Base-by-base conservation (phyloP, 2,888 invertebrate genomes). In the Drosophila buzzatii region DNA sequence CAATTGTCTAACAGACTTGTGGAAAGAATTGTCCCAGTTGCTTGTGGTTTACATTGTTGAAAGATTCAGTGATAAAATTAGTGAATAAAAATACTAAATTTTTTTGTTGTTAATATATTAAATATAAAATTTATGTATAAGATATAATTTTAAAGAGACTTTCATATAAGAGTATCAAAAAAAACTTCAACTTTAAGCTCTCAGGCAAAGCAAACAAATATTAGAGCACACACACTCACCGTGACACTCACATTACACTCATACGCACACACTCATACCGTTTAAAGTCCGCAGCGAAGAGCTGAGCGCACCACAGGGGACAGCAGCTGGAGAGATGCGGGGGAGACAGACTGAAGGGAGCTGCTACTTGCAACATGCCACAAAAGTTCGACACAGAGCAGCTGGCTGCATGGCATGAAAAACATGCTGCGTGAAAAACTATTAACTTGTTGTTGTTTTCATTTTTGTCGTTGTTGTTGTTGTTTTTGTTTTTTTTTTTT, bases 351-450 rank as follows among this genome's bases (percentile, higher is more conserved):
- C 31, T 31, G 10, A 10, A 10, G 37, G 37, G 20, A 39, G 31
- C 18, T 10, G 39, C 23, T 8, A 33, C n/a, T 35, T 23, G 60
- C 27, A 70, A 79, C 76, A 81, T 74, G 81, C 73, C 73, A 66
- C 84, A 73, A 76, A 85, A 71, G 70, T 73, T 63, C 41, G 68
- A 83, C 81, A 72, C 55, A 65, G 63, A 79, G 70, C 82, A 85
- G 81, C 86, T 83, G 82, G 81, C 86, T 85, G 82, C 42, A 18
- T 33, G 53, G 41, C 63, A 55, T 81, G 72, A 61, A 76, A 74
- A 75, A 67, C 69, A 73, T 78, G 72, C 76, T 79, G 70, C 71
- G 70, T 77, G 73, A 77, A 84, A 81, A 86, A 79, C 76, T 86
- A 84, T 81, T 81, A 77, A 81, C 84, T 81, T 81, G 70, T 74